Conservation (phyloP, 2,888 invertebrate species). For the Cecidostiba fungosa region DNA sequence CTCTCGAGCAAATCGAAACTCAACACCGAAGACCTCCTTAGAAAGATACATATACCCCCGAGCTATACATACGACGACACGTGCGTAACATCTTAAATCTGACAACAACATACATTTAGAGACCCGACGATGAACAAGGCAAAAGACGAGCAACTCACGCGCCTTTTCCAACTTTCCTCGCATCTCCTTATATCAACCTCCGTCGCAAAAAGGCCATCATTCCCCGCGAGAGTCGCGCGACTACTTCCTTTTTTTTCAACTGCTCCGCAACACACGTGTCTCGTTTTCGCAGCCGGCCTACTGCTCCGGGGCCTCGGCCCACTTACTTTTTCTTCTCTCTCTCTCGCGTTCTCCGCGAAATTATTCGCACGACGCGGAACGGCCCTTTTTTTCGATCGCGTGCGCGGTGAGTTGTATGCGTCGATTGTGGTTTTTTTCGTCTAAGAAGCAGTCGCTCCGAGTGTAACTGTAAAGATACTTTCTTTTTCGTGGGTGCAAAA, state of each 20-base stretch:
- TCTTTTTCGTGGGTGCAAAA: background rate
- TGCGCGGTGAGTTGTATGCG: background rate
- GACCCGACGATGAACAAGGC: background rate
- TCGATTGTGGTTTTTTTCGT: background rate
- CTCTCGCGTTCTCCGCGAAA: background rate
- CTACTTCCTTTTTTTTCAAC: conserved; percentile 4
- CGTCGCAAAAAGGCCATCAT: background rate
- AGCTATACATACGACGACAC: background rate
- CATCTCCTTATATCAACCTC: background rate
- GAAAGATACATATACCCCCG: background rate
- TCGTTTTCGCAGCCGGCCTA: conserved; percentile 47
- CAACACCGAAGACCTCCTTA: background rate
- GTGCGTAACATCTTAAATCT: background rate
- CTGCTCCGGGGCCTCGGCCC: conserved; percentile 57
- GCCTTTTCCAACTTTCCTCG: conserved; percentile 19
- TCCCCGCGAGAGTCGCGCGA: background rate
- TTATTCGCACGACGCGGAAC: conserved; percentile 15
- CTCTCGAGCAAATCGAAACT: background rate
- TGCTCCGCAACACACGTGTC: background rate
- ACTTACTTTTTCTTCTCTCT: conserved; percentile 45
- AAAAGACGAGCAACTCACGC: background rate
- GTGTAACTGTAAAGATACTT: background rate
- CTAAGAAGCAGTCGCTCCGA: background rate
- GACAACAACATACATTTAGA: background rate
- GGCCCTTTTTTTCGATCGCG: conserved; percentile 24